Evolutionary conservation across 2,113 vertebrate genomes (phyloP), one percentile per base, ranked within the genome.

Genomic region (Sterna hirundo): DNA sequence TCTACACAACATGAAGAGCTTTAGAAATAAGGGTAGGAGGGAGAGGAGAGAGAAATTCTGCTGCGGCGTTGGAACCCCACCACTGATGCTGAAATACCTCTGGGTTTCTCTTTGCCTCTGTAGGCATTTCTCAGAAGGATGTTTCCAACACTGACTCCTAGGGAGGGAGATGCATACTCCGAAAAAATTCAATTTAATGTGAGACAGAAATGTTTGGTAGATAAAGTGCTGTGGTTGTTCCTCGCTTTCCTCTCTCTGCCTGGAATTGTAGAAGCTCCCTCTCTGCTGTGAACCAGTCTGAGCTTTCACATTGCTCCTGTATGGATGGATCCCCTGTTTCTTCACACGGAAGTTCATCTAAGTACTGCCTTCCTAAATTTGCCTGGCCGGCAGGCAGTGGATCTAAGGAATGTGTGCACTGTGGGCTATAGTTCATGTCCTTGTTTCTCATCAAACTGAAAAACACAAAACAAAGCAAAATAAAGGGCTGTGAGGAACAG

Each of bases 111-210:
- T 87, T 49, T 82, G 77, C 77, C 47, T 92, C 70, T 20, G 1
- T 18, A 0, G 1, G 58, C 62, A 34, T 68, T 96, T 88, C 66
- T 95, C 90, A 88, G 75, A 90, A 77, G 71, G 83, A 92, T 86
- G 32, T 86, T 92, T 64, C 85, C 79, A 75, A 17, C 79, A 83
- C 93, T 96, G 85, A 71, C 83, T 92, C 26, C 47, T 47, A 14
- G 44, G 61, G 38, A 84, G 44, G 44, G 57, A 94, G 61, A 55
- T n/a, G 69, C 55, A 90, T 88, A 9, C 86, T 79, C 77, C 55
- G 85, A 88, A 84, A 78, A 86, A 94, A 91, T 85, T 58, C 84
- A 79, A 71, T 93, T 95, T 95, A 38, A 22, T 55, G 30, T 47
- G 90, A 90, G 60, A n/a, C 19, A 17, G 90, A 78, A 79, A 69